Evolutionary conservation across 2,797 vertebrate species (phyloP), one percentile per base, ranked within the genome.

Genomic region (Macropodus opercularis): DNA sequence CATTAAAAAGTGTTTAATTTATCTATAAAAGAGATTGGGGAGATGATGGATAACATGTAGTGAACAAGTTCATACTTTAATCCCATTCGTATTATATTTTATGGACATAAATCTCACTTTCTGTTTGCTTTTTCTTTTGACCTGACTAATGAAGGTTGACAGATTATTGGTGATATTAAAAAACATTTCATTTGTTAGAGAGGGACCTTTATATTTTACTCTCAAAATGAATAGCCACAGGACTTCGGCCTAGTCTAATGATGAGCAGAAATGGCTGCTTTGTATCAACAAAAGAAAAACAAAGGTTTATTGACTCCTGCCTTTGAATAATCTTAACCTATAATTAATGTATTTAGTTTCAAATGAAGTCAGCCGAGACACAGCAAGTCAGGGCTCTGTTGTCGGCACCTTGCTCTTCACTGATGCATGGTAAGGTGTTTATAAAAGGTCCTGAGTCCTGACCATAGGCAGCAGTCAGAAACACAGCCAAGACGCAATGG

Each of bases 311-410:
- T 82, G 51, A 67, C 47, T 52, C 13, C 36, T 56, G 27, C 21
- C 35, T 21, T 63, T 66, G 13, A 72, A 76, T 60, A 19, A 43
- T 63, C 24, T 56, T 29, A 67, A 69, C 70, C 65, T 75, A 39
- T 18, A 55, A 86, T 91, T 87, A 85, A 38, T 63, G 79, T 59
- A 53, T 85, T 85, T 77, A 81, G 79, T 90, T 90, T 56, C 81
- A 79, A 34, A 63, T 77, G 63, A 79, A 50, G 49, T 49, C 31
- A 61, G 51, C 27, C 26, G 59, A 53, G 44, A 52, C 59, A 54
- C 36, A 53, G 70, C 69, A 83, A 75, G 15, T n/a, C 39, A 13
- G 39, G 11, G 29, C 72, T 70, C 68, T 74, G 62, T 86, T 41
- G 40, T 50, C 64, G 42, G n/a, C 22, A 50, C 55, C 36, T 39